Percentiles rank a stretch among this genome's conserved stretches.
Conservation (phyloP, 2,888 invertebrate genomes). For the Temnothorax ravouxi region DNA sequence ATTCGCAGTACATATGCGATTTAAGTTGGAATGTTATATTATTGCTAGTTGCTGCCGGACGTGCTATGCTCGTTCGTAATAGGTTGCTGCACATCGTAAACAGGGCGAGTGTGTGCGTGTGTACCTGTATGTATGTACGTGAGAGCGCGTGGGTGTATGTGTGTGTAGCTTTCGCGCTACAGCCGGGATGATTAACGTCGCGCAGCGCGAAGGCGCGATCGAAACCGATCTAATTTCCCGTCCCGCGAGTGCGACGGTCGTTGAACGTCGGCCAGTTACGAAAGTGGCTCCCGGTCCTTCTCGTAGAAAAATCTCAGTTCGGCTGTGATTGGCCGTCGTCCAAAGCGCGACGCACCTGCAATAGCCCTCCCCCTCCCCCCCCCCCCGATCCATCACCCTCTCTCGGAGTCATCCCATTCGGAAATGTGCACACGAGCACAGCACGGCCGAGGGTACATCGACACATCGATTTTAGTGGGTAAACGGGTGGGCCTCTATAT, state of each 20-base stretch:
- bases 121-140: neutral
- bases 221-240: slow-evolving; percentile 53
- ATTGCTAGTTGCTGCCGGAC: slow-evolving; percentile 84
- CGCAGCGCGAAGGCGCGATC: slow-evolving; percentile 46
- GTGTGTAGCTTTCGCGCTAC: slow-evolving; percentile 11
- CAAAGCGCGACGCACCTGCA: slow-evolving; percentile 52
- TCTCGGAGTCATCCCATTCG: slow-evolving; percentile 4
- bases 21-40: slow-evolving; percentile 84
- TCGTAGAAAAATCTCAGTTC: slow-evolving; percentile 59
- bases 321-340: slow-evolving; percentile 57
- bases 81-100: slow-evolving; percentile 54
- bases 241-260: slow-evolving; percentile 37
- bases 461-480: slow-evolving; percentile 84
- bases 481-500: slow-evolving; percentile 83
- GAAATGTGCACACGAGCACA: slow-evolving; percentile 72
- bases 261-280: slow-evolving; percentile 58
- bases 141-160: neutral
- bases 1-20: slow-evolving; percentile 83
- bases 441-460: slow-evolving; percentile 83
- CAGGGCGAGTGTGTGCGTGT: neutral
- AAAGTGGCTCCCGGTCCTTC: slow-evolving; percentile 42
- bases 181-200: slow-evolving; percentile 42
- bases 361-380: neutral
- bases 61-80: slow-evolving; percentile 78
- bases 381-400: neutral